Conservation (phyloP, 92 coral and sea anemone genomes). For the Zoanthus sansibaricus region DNA sequence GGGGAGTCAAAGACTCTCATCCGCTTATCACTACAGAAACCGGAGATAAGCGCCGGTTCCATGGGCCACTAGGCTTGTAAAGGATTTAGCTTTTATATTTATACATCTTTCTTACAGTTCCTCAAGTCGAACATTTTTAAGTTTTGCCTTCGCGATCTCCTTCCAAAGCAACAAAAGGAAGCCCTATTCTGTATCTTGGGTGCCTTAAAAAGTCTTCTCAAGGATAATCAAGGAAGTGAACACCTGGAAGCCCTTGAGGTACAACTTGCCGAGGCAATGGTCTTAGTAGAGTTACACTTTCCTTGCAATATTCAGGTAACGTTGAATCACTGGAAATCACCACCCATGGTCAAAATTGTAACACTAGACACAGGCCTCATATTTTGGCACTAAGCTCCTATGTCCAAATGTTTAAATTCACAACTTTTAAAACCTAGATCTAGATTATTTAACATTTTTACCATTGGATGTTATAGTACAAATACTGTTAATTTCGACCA, state of each 20-base stretch:
- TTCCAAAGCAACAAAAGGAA: constrained; percentile 30
- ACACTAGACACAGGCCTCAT: too few relatives aligned
- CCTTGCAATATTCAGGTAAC: constrained; percentile 5
- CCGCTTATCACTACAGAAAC: too few relatives aligned
- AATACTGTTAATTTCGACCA: too few relatives aligned
- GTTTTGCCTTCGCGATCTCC: constrained; percentile 26
- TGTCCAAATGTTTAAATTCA: too few relatives aligned
- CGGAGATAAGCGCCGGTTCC: too few relatives aligned
- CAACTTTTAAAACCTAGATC: too few relatives aligned
- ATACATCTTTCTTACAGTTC: constrained; percentile 7
- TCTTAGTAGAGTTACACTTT: constrained; percentile 12
- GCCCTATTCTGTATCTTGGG: constrained; percentile 39
- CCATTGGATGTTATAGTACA: too few relatives aligned
- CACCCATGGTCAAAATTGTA: background rate
- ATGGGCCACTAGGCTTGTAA: too few relatives aligned
- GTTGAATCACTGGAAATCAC: background rate
- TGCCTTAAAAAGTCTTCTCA: background rate
- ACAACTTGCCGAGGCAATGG: constrained; percentile 24
- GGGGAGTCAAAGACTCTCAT: too few relatives aligned
- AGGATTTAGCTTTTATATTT: too few relatives aligned
- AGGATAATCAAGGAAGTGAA: background rate
- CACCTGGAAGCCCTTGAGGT: background rate
- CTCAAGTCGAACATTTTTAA: constrained; percentile 56
- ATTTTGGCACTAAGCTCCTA: too few relatives aligned
- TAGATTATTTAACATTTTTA: too few relatives aligned